Evolutionary conservation across 2,113 vertebrate genomes (phyloP).

Genomic region (Phocoena sinus): DNA sequence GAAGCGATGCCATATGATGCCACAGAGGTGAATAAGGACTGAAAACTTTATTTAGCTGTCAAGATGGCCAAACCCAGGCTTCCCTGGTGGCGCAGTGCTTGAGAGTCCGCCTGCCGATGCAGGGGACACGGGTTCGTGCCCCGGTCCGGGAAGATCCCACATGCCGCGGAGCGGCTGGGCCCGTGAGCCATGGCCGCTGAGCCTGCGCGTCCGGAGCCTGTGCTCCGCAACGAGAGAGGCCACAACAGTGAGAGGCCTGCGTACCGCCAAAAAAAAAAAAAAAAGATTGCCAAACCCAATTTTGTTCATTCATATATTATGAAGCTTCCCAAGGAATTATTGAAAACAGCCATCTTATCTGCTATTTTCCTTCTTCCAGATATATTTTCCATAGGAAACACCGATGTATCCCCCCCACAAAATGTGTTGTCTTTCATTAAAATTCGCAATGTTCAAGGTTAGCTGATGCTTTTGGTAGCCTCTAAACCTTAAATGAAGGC

Average conservation of each 20-base stretch:
- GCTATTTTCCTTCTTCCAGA: not conserved
- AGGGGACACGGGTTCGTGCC: too few species aligned
- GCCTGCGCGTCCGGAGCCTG: too few species aligned
- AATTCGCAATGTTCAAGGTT: not conserved
- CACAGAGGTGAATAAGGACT: not conserved
- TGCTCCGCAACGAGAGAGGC: too few species aligned
- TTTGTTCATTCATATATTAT: not conserved
- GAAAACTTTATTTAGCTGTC: not conserved
- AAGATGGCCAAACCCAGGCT: not conserved
- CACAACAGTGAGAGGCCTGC: too few species aligned
- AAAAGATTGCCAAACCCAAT: not conserved
- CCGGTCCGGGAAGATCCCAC: too few species aligned
- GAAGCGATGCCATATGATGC: not conserved
- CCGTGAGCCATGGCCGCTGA: too few species aligned
- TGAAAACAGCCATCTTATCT: not conserved
- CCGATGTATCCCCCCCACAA: not conserved
- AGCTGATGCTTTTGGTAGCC: not conserved
- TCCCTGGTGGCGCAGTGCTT: too few species aligned
- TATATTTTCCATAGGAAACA: not conserved
- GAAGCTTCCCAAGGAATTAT: not conserved
- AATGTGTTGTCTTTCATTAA: not conserved
- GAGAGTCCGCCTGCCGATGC: too few species aligned
- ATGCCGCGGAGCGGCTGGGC: too few species aligned
- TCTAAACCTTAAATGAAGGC: not conserved
- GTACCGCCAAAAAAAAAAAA: too few species aligned